Percentiles rank a stretch among this genome's conserved stretches.
These are phyloP conservation scores for roundworm (Caenorhabditis elegans) DNA, from an alignment of 1,140 invertebrate genomes.

Conservation along the genomic window DNA sequence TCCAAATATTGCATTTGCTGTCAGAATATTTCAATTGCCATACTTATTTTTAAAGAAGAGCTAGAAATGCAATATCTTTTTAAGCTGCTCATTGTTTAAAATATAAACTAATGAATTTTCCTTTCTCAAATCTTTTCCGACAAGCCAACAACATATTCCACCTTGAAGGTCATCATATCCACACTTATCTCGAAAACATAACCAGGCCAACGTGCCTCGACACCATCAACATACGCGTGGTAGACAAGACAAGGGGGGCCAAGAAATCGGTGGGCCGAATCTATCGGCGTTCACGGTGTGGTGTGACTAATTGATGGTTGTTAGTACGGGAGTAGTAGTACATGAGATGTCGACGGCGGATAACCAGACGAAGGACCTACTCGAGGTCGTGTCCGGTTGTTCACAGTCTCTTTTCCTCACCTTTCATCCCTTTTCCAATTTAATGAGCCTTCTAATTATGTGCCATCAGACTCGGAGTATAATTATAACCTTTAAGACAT, in stretches of 20 bases:
- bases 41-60: too few relatives aligned
- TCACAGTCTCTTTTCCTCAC: neutral
- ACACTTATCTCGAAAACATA: slow-evolving; percentile 22
- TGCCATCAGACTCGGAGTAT: neutral
- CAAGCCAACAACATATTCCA: too few relatives aligned
- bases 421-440: neutral
- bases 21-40: too few relatives aligned
- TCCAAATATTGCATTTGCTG: too few relatives aligned
- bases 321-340: neutral
- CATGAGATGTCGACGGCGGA: slow-evolving; percentile 21
- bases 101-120: too few relatives aligned
- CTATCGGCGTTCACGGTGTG: slow-evolving; percentile 30
- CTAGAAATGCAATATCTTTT: too few relatives aligned
- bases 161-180: slow-evolving; percentile 7
- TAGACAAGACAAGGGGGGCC: neutral
- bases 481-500: too few relatives aligned
- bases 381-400: slow-evolving; percentile 30
- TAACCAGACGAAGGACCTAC: neutral
- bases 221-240: neutral
- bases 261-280: slow-evolving; percentile 28
- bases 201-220: slow-evolving; percentile 11
- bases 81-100: too few relatives aligned
- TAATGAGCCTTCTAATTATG: slow-evolving; percentile 18
- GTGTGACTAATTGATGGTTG: slow-evolving; percentile 33
- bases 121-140: too few relatives aligned